Evolutionary conservation across 2,888 invertebrate genomes (phyloP).

Genomic region (Hemaris fuciformis): DNA sequence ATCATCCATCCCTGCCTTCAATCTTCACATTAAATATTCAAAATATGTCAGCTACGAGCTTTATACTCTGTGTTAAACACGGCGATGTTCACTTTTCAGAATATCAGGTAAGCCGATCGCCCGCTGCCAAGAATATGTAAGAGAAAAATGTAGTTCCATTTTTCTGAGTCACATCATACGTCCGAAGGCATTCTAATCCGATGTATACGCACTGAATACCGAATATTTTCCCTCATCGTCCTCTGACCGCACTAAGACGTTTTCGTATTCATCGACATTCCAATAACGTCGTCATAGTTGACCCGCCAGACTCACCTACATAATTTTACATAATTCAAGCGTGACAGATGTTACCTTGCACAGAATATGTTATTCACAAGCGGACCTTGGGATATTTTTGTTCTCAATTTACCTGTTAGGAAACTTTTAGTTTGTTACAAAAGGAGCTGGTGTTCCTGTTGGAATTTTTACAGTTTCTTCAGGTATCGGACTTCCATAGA

Average conservation of each 20-base stretch:
- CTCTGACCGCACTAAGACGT: constrained; percentile 13
- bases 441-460: background rate
- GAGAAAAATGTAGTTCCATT: too few relatives aligned
- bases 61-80: too few relatives aligned
- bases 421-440: background rate
- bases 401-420: background rate
- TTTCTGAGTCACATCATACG: background rate
- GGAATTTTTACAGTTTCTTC: too few relatives aligned
- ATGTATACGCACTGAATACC: background rate
- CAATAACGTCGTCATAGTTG: constrained; percentile 23
- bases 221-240: background rate
- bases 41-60: too few relatives aligned
- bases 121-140: too few relatives aligned
- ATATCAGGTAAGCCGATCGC: too few relatives aligned
- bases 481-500: too few relatives aligned
- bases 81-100: too few relatives aligned
- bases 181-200: background rate
- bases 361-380: constrained; percentile 16
- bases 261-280: constrained; percentile 28
- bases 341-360: constrained; percentile 11
- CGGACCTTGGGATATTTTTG: background rate
- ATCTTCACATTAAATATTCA: too few relatives aligned
- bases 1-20: too few relatives aligned
- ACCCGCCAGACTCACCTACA: constrained; percentile 21
- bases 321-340: constrained; percentile 25